Conservation (phyloP, 2,888 invertebrate species). For the Clanis bilineata region DNA sequence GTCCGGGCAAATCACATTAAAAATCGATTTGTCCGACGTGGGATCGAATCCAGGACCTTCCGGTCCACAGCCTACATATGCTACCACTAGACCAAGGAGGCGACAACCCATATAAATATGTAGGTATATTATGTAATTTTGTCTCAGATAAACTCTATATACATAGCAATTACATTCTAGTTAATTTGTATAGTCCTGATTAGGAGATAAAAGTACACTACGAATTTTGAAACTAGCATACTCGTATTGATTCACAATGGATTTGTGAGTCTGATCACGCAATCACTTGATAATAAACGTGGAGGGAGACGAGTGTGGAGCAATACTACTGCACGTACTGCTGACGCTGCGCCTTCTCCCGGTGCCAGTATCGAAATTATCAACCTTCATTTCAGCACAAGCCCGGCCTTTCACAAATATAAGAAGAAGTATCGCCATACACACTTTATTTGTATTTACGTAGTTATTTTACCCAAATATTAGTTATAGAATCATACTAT, state of each 20-base stretch:
- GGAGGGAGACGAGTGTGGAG: conserved; percentile 62
- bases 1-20: no score
- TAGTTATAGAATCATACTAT: not conserved
- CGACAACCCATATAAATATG: no score
- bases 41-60: no score
- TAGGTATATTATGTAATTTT: no score
- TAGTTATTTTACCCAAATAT: not conserved
- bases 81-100: no score
- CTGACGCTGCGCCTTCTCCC: conserved; percentile 53
- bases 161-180: no score
- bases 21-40: no score
- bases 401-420: not conserved
- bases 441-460: not conserved
- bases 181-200: not conserved
- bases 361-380: conserved; percentile 51
- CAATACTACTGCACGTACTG: conserved; percentile 63
- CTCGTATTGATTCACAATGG: conserved; percentile 56
- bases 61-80: no score
- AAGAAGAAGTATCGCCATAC: not conserved
- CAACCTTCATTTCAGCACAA: conserved; percentile 28
- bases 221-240: not conserved
- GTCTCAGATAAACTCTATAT: no score
- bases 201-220: not conserved
- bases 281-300: conserved; percentile 80
- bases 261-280: conserved; percentile 77